Evolutionary conservation across 2,888 invertebrate species (phyloP).

Genomic region (Pediacus dermestoides): DNA sequence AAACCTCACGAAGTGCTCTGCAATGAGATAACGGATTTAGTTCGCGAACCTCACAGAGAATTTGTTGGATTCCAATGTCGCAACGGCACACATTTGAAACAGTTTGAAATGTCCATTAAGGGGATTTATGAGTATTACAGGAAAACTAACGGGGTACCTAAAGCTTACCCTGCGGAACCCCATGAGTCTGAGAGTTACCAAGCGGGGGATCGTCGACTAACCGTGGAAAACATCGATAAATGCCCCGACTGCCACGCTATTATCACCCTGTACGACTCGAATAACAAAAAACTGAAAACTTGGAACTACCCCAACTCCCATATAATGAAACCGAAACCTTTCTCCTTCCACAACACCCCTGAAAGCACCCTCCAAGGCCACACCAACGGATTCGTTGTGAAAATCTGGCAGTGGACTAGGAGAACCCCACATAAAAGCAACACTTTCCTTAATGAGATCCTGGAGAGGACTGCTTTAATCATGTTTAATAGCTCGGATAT

Average conservation of each 20-base stretch:
- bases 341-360: slow-evolving; percentile 56
- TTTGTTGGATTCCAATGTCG: slow-evolving; percentile 61
- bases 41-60: no score
- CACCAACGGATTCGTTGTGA: slow-evolving; percentile 72
- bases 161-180: slow-evolving; percentile 21
- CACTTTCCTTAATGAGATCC: slow-evolving; percentile 32
- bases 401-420: slow-evolving; percentile 77
- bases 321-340: slow-evolving; percentile 69
- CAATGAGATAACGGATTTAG: slow-evolving; percentile 19
- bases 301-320: slow-evolving; percentile 66
- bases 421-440: slow-evolving; percentile 21
- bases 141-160: no score
- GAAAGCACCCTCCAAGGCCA: slow-evolving; percentile 49
- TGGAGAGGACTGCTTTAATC: slow-evolving; percentile 72
- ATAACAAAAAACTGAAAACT: slow-evolving; percentile 47
- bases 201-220: slow-evolving; percentile 62
- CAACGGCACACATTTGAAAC: slow-evolving; percentile 48
- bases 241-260: slow-evolving; percentile 69
- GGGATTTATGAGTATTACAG: slow-evolving; percentile 22
- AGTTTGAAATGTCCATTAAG: slow-evolving; percentile 26
- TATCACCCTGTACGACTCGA: slow-evolving; percentile 57
- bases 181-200: slow-evolving; percentile 44
- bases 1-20: slow-evolving; percentile 24
- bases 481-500: slow-evolving; percentile 70
- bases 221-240: slow-evolving; percentile 66